Base-by-base conservation (phyloP, 2,113 vertebrate genomes). In the Nannospalax galili region DNA sequence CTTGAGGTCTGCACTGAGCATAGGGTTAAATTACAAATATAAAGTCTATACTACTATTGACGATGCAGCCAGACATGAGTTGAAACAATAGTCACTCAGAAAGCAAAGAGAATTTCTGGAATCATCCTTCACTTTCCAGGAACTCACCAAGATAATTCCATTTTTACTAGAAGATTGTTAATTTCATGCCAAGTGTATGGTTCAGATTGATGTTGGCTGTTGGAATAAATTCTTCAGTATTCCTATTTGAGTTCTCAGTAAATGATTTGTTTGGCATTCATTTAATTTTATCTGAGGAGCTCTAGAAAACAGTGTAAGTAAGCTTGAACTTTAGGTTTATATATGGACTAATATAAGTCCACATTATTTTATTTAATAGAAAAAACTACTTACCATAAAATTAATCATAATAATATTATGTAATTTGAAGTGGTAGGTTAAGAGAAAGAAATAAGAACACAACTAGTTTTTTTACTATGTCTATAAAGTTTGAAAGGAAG, bases 1-100 rank as follows among this genome's bases (percentile, higher is more conserved):
- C 40, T 62, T 73, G n/a, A n/a, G n/a, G n/a, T n/a, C n/a, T n/a
- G n/a, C n/a, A 4, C 40, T 37, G 11, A 19, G 22, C 0, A 2
- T 10, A 42, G 2, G 16, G 1, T 5, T 19, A 16, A 52, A 35
- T 28, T 15, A 74, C 17, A 37, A n/a, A 5, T 19, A 17, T 7
- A 95, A 92, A 60, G 20, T 16, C 4, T 7, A 24, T 12, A 10
- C 2, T 26, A 3, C 32, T 28, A 17, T 1, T n/a, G 28, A 11
- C 35, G 5, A 91, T 73, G 60, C 22, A 72, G 67, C 5, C 58
- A 28, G 30, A 84, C 2, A 28, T 7, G 2, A 30, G 37, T 30
- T 81, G 9, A 28, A 22, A 24, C 17, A 78, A 48, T 35, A 91
- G 11, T 22, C n/a, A 79, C 22, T 75, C 4, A 45, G 2, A 93